A percentile compares a stretch with the other conserved stretches of the same genome.
Conservation (phyloP, 1,140 invertebrate species). For the Marisa cornuarietis region DNA sequence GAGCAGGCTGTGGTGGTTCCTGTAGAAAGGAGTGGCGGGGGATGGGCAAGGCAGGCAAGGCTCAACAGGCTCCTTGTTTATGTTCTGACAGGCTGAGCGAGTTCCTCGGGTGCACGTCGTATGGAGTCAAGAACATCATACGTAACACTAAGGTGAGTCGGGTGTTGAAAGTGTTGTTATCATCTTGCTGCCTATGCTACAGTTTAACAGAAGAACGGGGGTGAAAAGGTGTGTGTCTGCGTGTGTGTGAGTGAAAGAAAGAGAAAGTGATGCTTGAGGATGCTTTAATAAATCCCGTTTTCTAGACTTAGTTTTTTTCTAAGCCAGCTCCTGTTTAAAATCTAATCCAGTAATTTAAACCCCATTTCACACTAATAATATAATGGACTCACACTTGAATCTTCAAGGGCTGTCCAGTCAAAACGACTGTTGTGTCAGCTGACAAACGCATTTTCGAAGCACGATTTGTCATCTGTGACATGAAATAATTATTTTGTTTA, state of each 20-base stretch:
- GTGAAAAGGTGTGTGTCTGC: not conserved
- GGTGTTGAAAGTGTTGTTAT: not conserved
- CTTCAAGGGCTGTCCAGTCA: too few species aligned
- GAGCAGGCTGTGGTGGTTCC: not conserved
- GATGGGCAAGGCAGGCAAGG: too few species aligned
- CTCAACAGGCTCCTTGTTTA: not conserved
- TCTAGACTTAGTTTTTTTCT: too few species aligned
- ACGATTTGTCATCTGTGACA: too few species aligned
- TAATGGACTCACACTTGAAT: too few species aligned
- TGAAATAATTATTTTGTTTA: too few species aligned
- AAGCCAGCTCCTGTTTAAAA: too few species aligned
- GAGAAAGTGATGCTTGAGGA: not conserved
- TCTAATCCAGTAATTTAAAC: too few species aligned
- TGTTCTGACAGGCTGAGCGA: slow-evolving; percentile 75
- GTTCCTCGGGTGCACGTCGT: slow-evolving; percentile 82
- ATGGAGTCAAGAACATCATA: slow-evolving; percentile 76
- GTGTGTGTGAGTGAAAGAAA: not conserved
- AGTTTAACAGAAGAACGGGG: not conserved
- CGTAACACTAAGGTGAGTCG: slow-evolving; percentile 69
- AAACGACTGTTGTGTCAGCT: too few species aligned
- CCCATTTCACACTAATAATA: too few species aligned
- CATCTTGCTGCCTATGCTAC: not conserved
- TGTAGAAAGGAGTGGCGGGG: not conserved
- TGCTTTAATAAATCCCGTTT: too few species aligned
- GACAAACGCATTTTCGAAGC: too few species aligned